These are phyloP conservation scores for Brachystomella parvula DNA, from an alignment of 1,140 invertebrate genomes.

Conservation along the genomic window DNA sequence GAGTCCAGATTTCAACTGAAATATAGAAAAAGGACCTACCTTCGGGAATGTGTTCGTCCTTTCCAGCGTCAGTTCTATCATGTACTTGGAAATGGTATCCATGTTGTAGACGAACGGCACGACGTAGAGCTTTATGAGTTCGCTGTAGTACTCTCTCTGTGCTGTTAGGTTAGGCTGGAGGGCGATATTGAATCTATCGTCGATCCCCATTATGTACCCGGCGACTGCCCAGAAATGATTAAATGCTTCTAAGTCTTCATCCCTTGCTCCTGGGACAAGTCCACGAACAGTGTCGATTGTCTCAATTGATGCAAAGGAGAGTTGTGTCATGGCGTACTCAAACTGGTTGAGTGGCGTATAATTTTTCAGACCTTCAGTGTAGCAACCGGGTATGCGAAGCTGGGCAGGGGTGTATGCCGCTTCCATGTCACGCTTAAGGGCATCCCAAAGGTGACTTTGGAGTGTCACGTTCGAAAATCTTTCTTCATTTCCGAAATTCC, in stretches of 20 bases:
- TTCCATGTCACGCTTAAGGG: background rate
- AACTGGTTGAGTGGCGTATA: background rate
- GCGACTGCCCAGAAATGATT: conserved; percentile 1
- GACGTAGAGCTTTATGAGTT: background rate
- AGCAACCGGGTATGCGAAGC: background rate
- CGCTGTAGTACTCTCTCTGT: background rate
- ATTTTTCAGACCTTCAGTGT: background rate
- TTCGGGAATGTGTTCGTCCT: background rate
- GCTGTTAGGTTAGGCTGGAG: background rate
- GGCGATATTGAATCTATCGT: background rate
- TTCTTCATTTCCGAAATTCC: background rate
- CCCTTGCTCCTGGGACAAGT: background rate
- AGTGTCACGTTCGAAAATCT: background rate
- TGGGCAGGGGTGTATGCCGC: background rate
- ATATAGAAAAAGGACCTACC: no score
- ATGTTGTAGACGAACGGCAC: background rate
- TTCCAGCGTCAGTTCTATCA: background rate
- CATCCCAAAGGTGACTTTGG: background rate
- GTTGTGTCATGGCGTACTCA: background rate
- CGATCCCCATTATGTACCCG: background rate
- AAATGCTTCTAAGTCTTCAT: background rate
- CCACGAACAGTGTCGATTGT: background rate
- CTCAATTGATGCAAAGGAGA: background rate
- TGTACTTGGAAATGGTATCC: background rate
- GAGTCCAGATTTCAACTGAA: no score